Evolutionary conservation across 2,113 vertebrate species (phyloP), one percentile per base, ranked within the genome.

Genomic region (Onychorhynchus coronatus): DNA sequence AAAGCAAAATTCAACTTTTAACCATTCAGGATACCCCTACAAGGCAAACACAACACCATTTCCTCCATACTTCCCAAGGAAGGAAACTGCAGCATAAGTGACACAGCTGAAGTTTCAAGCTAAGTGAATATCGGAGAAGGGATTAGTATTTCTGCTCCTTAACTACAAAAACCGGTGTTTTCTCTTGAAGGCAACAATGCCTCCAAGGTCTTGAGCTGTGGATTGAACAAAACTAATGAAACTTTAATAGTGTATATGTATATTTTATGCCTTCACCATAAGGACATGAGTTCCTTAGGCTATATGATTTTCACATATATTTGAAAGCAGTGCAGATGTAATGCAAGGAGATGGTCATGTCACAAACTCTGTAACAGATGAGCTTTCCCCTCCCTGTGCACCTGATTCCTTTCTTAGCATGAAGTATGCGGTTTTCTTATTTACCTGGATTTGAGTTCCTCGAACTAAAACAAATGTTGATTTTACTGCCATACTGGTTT

Each of bases 211-310:
- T 94, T 75, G 50, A 59, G 63, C n/a, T 86, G 82, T 63, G 67
- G 88, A 88, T n/a, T 93, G 88, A 96, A 89, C 83, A 79, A 88
- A 95, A 91, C 85, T 81, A 92, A 95, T 94, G 83, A 68, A 96
- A 94, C 73, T 97, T 97, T 94, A 89, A 96, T 95, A 92, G 75
- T 5, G 25, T 65, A 31, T 84, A 95, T 95, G 73, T 65, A 95
- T 96, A 96, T 95, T 97, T 97, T 89, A 96, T 95, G 66, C 41
- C 66, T 92, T 76, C 2, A 12, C 68, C 86, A 87, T 95, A 88
- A 96, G 85, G 91, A 89, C 70, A 70, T 16, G 41, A 21, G 68
- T 39, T 96, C 86, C 88, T 95, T 65, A 53, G 92, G 93, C 95
- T 85, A 53, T 66, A 72, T 65, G 80, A 78, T 91, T 95, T 94